These are phyloP conservation scores for Apodemia duryi DNA, from an alignment of 2,888 invertebrate genomes.

Conservation along the genomic window DNA sequence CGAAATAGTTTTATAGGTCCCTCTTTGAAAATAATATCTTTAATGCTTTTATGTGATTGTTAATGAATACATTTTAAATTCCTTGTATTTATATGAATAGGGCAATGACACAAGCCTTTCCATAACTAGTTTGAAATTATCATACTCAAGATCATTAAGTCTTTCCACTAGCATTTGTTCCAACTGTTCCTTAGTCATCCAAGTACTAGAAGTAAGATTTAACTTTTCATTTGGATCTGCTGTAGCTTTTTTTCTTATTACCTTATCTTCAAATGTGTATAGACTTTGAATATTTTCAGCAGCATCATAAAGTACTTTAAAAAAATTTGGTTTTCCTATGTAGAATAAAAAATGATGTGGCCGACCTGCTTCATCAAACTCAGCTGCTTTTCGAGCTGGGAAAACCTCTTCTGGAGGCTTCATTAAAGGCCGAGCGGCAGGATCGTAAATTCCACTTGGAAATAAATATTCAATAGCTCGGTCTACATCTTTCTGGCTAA, in stretches of 20 bases:
- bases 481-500: constrained; percentile 92
- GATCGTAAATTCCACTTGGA: constrained; percentile 94
- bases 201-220: constrained; percentile 58
- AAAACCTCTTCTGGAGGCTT: constrained; percentile 93
- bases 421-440: constrained; percentile 92
- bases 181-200: constrained; percentile 83
- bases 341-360: constrained; percentile 96
- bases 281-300: constrained; percentile 83
- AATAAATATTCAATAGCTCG: constrained; percentile 95
- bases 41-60: background rate
- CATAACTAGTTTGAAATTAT: constrained; percentile 85
- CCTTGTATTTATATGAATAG: constrained; percentile 79
- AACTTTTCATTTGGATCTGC: constrained; percentile 81
- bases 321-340: constrained; percentile 92
- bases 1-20: no score
- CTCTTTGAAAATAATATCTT: no score
- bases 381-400: constrained; percentile 90
- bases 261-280: constrained; percentile 84
- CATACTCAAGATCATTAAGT: constrained; percentile 84
- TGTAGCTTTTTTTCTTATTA: constrained; percentile 80
- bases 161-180: constrained; percentile 83
- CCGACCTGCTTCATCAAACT: constrained; percentile 94
- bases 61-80: background rate
- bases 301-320: constrained; percentile 88
- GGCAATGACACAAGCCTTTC: constrained; percentile 85